Evolutionary conservation across 1,140 invertebrate genomes (phyloP), one percentile per base, ranked within the genome.

Genomic region (Drosophila kepulauana): DNA sequence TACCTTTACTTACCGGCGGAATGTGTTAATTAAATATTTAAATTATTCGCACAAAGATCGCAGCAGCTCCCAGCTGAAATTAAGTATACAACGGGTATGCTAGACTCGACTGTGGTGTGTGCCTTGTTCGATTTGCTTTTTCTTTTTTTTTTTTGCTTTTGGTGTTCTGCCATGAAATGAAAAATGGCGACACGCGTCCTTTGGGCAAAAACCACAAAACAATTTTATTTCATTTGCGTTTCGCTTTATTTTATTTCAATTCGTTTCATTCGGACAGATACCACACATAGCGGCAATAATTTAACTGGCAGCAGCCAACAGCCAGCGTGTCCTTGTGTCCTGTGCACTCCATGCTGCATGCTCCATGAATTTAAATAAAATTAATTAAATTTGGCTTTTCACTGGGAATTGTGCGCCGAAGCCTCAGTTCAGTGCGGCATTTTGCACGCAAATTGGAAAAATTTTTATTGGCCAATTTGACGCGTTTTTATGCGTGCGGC

Each of bases 11-110:
- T 52, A 59, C 56, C 75, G 70, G 43, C 71, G 85, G 85, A 89
- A 88, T 89, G 85, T 88, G 85, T 88, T 88, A 89, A 88, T 88
- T 88, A 88, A 88, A 89, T 88, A 84, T 85, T 88, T 85, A 89
- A 89, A 88, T 88, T 89, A 81, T 89, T 89, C 61, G 6, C 45
- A 28, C 30, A 52, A 74, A 43, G 74, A 54, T 73, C 75, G 59
- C 59, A 8, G 28, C 45, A 13, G 15, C 16, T 52, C 49, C 28
- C 49, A 30, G 49, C 25, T n/a, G 49, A 56, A 49, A 49, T n/a
- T 30, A 51, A 11, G n/a, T 33, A 28, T 52, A n/a, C 11, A 25
- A 8, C 51, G 51, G 28, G 51, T 54, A 35, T 25, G 33, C 54
- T 15, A 57, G 54, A 57, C 54, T 41, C 57, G 54, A 25, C 45